Evolutionary conservation across 1,140 invertebrate species (phyloP), one percentile per base, ranked within the genome.

Genomic region (Scaptomyza hsui): DNA sequence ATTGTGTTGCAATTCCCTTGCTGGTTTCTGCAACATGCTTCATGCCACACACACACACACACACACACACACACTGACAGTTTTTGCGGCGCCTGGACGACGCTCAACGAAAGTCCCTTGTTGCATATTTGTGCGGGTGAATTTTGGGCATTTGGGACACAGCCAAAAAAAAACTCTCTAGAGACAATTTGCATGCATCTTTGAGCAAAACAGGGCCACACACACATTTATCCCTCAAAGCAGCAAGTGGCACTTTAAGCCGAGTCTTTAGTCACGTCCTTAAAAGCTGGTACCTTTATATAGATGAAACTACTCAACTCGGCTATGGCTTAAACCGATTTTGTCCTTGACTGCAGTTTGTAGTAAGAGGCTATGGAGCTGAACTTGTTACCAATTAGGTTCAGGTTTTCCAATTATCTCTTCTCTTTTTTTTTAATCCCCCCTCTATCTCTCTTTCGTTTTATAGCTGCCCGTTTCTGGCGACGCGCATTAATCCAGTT

Each of bases 401-500:
- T 21, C 4, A 4, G 10, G 5, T 15, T 32, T 55, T 15, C 29
- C 26, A n/a, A 16, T 51, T 51, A 44, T 45, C 24, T 42, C 5
- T 42, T n/a, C n/a, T n/a, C n/a, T n/a, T n/a, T n/a, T n/a, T 10
- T 21, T 26, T 41, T 12, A 15, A 3, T 1, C 41, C 3, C 21
- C 13, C 9, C 15, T 44, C 32, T 21, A 1, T 29, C 1, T 29
- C 16, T 19, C 19, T 55, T 47, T 71, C 26, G 26, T 29, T 68
- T 94, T 95, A 35, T 92, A 98, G 97, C 92, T 98, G 97, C 92
- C 96, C 96, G 51, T 98, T 95, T 92, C 92, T 99, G 81, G 95
- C 96, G 26, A 91, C 93, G 75, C 92, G 95, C 76, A 95, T 98
- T 75, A 96, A 96, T 72, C 94, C 96, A 73, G 96, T 95, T 13